These are phyloP conservation scores for Aythya baeri DNA, from an alignment of 2,113 vertebrate genomes.

Conservation along the genomic window DNA sequence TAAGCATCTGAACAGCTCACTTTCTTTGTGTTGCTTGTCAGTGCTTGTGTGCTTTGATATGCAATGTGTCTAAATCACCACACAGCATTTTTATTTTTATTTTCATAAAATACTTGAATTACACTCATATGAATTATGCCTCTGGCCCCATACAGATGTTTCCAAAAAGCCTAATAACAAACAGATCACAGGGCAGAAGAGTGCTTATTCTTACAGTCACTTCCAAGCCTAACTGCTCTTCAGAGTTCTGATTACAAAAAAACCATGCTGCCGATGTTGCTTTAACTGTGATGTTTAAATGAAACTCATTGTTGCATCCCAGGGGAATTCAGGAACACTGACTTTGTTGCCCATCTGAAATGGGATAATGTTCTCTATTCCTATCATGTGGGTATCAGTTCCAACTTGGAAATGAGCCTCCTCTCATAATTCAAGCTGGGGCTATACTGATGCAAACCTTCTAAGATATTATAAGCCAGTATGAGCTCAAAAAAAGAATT, in stretches of 20 bases:
- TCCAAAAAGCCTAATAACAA: conserved; percentile 77
- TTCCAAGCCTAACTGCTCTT: conserved; percentile 59
- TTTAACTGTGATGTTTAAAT: conserved; percentile 72
- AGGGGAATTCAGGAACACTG: conserved; percentile 58
- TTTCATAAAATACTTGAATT: conserved; percentile 76
- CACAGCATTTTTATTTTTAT: conserved; percentile 49
- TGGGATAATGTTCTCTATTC: conserved; percentile 66
- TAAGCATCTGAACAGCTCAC: not conserved
- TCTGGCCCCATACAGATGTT: conserved; percentile 62
- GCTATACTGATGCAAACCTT: conserved; percentile 78
- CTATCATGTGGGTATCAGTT: conserved; percentile 71
- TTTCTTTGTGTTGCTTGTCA: conserved; percentile 67
- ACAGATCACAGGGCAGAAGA: conserved; percentile 76
- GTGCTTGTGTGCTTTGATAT: conserved; percentile 58
- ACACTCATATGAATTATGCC: conserved; percentile 73
- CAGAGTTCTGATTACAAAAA: conserved; percentile 52
- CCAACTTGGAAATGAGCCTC: conserved; percentile 77
- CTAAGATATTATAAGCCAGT: conserved; percentile 89
- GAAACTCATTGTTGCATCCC: conserved; percentile 68
- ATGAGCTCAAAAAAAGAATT: conserved; percentile 93
- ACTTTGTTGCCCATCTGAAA: conserved; percentile 72
- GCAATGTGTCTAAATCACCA: conserved; percentile 67
- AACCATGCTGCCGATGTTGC: conserved; percentile 2
- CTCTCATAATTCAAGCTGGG: conserved; percentile 77
- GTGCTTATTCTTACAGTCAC: conserved; percentile 28